phyloP scores from a whole-genome alignment of 2,113 vertebrate species.

The Guaruba guarouba region DNA sequence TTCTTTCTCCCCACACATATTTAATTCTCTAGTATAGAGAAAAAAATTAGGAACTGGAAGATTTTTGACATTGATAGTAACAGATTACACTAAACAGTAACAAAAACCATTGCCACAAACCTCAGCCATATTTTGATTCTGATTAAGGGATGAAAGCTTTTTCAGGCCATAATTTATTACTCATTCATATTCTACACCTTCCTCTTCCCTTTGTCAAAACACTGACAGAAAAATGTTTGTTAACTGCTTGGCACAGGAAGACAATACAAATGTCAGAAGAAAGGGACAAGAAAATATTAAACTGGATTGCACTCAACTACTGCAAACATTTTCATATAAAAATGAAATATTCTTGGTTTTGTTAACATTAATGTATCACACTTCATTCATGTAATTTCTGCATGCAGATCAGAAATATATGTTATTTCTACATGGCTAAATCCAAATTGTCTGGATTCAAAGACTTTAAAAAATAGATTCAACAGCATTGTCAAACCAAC shows the following conservation, averaged over 20 bases:
- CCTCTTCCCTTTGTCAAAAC: neutral
- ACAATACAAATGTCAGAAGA: neutral
- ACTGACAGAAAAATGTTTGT: neutral
- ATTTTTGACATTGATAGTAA: neutral
- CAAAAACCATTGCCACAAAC: neutral
- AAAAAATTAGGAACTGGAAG: neutral
- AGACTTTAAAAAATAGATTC: neutral
- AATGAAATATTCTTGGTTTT: neutral
- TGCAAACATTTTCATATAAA: neutral
- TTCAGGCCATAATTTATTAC: neutral
- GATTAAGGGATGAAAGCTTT: neutral
- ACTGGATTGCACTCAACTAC: neutral
- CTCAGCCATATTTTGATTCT: neutral
- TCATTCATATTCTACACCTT: neutral
- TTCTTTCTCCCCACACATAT: neutral
- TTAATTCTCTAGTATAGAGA: neutral
- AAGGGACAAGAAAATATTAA: neutral
- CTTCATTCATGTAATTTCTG: neutral
- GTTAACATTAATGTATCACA: neutral
- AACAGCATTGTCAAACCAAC: neutral
- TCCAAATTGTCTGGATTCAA: neutral
- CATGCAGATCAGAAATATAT: neutral
- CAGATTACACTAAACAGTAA: neutral
- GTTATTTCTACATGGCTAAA: neutral
- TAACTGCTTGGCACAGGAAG: neutral